Evolutionary conservation across 2,888 invertebrate species (phyloP).

Genomic region (Papilio gigon): DNA sequence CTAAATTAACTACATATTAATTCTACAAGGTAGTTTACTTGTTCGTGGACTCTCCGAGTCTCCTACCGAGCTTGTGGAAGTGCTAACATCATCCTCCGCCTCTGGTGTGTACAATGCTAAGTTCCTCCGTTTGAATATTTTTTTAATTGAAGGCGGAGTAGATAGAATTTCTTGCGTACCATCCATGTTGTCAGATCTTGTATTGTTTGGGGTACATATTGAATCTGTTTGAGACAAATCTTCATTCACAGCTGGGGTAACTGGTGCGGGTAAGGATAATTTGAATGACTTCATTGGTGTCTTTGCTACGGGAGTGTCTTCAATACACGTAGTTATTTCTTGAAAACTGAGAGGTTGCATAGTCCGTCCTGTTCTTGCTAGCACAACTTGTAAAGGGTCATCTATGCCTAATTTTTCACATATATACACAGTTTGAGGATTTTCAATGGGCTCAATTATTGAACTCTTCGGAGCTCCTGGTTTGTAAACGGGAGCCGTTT

Average conservation of each 20-base stretch:
- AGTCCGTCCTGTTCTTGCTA: conserved; percentile 76
- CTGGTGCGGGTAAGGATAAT: conserved; percentile 68
- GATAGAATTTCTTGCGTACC: conserved; percentile 54
- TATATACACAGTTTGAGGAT: conserved; percentile 86
- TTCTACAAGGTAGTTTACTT: conserved; percentile 58
- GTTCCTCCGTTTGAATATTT: conserved; percentile 74
- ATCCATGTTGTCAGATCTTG: conserved; percentile 54
- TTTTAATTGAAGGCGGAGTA: conserved; percentile 65
- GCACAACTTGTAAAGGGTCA: conserved; percentile 88
- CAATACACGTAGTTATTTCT: conserved; percentile 35
- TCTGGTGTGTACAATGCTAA: conserved; percentile 71
- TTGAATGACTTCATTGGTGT: conserved; percentile 65
- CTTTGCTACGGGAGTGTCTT: conserved; percentile 43
- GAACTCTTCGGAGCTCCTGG: conserved; percentile 61
- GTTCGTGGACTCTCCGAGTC: conserved; percentile 57
- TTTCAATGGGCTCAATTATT: conserved; percentile 81
- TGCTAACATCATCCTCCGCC: conserved; percentile 56
- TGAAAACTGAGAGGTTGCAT: conserved; percentile 57
- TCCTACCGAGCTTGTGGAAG: conserved; percentile 53
- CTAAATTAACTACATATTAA: conserved; percentile 15
- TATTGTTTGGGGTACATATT: conserved; percentile 39
- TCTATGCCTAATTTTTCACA: conserved; percentile 88
- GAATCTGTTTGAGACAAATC: conserved; percentile 49
- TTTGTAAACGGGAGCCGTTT: conserved; percentile 86
- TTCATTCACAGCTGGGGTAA: conserved; percentile 63